Conservation (phyloP, 2,113 vertebrate genomes). For the Nannospalax galili region DNA sequence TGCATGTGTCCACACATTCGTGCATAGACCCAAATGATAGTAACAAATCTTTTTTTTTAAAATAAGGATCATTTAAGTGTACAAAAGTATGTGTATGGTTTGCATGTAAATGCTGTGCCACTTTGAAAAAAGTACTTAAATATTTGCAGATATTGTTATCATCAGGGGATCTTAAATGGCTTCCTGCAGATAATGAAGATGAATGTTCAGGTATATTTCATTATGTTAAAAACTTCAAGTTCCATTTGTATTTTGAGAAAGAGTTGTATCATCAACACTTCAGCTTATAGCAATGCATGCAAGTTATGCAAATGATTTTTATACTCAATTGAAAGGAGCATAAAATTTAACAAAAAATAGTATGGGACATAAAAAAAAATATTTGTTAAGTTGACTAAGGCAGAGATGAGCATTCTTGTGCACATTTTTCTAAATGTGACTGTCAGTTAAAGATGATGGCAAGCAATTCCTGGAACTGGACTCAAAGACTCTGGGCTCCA, state of each 20-base stretch:
- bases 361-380: neutral
- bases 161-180: neutral
- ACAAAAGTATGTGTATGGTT: neutral
- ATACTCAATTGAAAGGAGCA: neutral
- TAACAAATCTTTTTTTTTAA: neutral
- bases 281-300: neutral
- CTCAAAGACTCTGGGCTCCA: neutral
- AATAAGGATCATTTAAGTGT: neutral
- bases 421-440: neutral
- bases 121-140: neutral
- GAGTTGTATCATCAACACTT: neutral
- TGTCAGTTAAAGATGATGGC: neutral
- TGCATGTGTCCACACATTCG: no score
- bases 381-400: neutral
- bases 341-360: neutral
- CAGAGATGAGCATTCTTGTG: rapidly evolving
- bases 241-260: neutral
- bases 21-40: neutral
- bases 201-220: neutral
- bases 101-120: neutral
- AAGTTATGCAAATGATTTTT: neutral
- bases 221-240: neutral
- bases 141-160: neutral
- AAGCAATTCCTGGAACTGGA: neutral
- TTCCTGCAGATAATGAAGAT: neutral